Evolutionary conservation across 2,113 vertebrate genomes (phyloP).

Genomic region (Fulmarus glacialis): DNA sequence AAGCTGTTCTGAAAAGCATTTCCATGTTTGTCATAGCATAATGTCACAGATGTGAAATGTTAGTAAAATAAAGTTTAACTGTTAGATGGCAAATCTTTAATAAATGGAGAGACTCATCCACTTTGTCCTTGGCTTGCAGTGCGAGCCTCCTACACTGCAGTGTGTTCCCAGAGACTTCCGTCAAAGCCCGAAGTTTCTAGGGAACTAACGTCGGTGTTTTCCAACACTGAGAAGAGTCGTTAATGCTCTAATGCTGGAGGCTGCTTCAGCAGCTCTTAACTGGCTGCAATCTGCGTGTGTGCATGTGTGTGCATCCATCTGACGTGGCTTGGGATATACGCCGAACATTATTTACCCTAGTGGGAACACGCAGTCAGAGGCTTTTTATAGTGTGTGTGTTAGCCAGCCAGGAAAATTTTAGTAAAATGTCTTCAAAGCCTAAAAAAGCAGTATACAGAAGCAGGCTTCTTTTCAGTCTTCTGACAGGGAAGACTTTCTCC

Average conservation of each 20-base stretch:
- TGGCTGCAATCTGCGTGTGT: not conserved
- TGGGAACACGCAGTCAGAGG: constrained; percentile 40
- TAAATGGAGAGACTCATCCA: not conserved
- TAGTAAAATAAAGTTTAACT: not conserved
- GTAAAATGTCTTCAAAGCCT: constrained; percentile 26
- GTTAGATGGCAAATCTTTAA: not conserved
- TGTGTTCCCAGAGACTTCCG: not conserved
- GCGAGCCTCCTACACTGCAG: not conserved
- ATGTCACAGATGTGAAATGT: not conserved
- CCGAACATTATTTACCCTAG: not conserved
- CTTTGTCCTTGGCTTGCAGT: not conserved
- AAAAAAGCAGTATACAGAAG: not conserved
- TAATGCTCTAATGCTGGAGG: not conserved
- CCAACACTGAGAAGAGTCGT: not conserved
- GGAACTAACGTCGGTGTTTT: not conserved
- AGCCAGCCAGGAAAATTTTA: constrained; percentile 55
- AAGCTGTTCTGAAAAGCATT: constrained; percentile 1
- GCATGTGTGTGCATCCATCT: not conserved
- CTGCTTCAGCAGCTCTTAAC: not conserved
- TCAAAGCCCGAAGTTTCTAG: not conserved
- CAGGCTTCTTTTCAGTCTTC: not conserved
- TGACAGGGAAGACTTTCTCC: not conserved
- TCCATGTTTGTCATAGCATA: not conserved
- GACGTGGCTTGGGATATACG: not conserved
- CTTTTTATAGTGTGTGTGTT: constrained; percentile 31